A percentile compares a stretch with the other conserved stretches of the same genome.
These are phyloP conservation scores for Tinea pellionella DNA, from an alignment of 2,888 invertebrate species.

Conservation along the genomic window DNA sequence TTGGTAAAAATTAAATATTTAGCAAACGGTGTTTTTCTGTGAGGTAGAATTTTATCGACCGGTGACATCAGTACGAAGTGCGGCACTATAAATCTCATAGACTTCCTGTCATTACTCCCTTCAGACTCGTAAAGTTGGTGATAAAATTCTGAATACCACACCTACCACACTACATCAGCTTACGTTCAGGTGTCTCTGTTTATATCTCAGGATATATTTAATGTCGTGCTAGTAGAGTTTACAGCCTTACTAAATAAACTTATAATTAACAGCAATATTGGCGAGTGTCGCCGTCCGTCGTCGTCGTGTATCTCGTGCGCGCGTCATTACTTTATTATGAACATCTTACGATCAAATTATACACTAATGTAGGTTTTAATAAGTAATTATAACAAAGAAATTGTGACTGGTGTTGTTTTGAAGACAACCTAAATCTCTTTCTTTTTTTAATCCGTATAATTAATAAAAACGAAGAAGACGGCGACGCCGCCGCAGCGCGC, in stretches of 20 bases:
- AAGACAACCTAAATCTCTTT: no score
- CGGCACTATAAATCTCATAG: constrained; percentile 31
- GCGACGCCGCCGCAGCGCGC: no score
- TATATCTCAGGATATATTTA: not conserved
- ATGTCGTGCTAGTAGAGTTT: not conserved
- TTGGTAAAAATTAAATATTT: not conserved
- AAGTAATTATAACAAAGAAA: not conserved
- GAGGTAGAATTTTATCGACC: constrained; percentile 11
- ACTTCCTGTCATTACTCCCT: constrained; percentile 30
- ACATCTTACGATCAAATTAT: not conserved
- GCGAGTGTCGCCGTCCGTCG: not conserved
- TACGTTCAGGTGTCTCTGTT: constrained; percentile 1
- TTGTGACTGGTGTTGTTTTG: no score
- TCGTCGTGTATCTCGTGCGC: not conserved
- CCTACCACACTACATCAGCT: no score
- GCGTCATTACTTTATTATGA: not conserved
- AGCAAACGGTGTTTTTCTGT: constrained; percentile 2
- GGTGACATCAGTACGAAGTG: constrained; percentile 19
- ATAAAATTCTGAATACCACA: constrained; percentile 37
- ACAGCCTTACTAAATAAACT: not conserved
- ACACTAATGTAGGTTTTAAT: not conserved
- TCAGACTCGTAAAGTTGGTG: constrained; percentile 37
- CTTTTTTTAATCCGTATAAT: no score
- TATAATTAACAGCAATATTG: not conserved
- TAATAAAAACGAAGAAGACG: no score